Evolutionary conservation across 64 coral and sea anemone species (phyloP).

Genomic region (Trachythela sp.): DNA sequence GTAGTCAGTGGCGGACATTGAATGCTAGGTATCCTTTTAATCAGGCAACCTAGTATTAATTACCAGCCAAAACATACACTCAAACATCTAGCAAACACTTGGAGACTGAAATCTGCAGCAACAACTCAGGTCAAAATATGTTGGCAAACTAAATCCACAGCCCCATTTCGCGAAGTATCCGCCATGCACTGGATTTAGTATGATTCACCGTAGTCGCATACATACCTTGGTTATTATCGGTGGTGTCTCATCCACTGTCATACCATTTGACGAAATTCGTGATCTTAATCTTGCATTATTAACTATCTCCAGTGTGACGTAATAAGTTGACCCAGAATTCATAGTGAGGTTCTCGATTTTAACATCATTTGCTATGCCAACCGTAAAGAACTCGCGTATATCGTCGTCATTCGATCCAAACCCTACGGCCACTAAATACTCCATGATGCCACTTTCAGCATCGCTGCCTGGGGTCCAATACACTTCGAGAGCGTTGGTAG

Average conservation of each 20-base stretch:
- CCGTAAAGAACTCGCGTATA: conserved; percentile 49
- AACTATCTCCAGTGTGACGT: conserved; percentile 71
- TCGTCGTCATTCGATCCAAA: conserved; percentile 56
- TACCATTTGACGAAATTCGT: conserved; percentile 69
- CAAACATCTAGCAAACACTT: too few species aligned
- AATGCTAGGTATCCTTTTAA: too few species aligned
- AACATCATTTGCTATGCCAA: conserved; percentile 41
- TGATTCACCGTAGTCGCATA: not conserved
- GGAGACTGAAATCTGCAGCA: too few species aligned
- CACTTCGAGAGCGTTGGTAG: conserved; percentile 32
- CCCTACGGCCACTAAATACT: conserved; percentile 34
- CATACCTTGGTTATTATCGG: conserved; percentile 62
- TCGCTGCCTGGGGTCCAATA: conserved; percentile 59
- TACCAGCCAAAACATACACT: too few species aligned
- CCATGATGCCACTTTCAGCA: conserved; percentile 68
- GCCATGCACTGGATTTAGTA: too few species aligned
- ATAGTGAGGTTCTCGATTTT: conserved; percentile 57
- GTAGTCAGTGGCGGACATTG: too few species aligned
- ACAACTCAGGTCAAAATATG: too few species aligned
- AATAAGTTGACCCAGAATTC: conserved; percentile 52
- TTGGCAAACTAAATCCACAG: too few species aligned
- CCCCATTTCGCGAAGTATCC: too few species aligned
- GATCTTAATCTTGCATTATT: conserved; percentile 73
- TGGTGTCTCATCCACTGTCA: conserved; percentile 63
- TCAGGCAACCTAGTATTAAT: too few species aligned